A percentile compares a stretch with the other conserved stretches of the same genome.
phyloP scores from a whole-genome alignment of 1,140 invertebrate genomes.

The Sycobia sp. region DNA sequence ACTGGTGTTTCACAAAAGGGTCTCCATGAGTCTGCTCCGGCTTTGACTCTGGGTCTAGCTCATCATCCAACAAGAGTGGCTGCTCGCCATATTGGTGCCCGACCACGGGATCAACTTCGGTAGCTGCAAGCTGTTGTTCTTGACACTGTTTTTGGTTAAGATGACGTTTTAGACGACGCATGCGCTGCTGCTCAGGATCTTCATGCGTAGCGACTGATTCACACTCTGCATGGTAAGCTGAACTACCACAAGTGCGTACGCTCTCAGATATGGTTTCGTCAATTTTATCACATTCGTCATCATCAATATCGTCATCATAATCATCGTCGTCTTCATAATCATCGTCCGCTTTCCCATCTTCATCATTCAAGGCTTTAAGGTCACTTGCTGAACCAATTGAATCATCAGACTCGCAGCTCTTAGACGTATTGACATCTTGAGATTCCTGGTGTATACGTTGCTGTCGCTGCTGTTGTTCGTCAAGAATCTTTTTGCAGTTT shows the following conservation, averaged over 20 bases:
- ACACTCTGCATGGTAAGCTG: slow-evolving; percentile 74
- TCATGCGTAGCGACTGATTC: slow-evolving; percentile 72
- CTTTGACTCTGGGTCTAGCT: slow-evolving; percentile 70
- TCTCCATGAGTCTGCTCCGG: slow-evolving; percentile 56
- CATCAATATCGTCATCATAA: slow-evolving; percentile 58
- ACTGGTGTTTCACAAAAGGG: slow-evolving; percentile 54
- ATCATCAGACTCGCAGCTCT: slow-evolving; percentile 66
- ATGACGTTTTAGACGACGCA: slow-evolving; percentile 40
- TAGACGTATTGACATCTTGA: neutral
- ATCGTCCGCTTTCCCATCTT: slow-evolving; percentile 56
- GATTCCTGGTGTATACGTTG: neutral
- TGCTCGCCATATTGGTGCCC: slow-evolving; percentile 81
- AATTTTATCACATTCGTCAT: slow-evolving; percentile 55
- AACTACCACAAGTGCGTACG: slow-evolving; percentile 71
- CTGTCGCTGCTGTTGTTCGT: slow-evolving; percentile 8
- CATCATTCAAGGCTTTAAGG: slow-evolving; percentile 68
- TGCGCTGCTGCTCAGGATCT: slow-evolving; percentile 65
- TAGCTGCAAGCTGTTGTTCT: slow-evolving; percentile 42
- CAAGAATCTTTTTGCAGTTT: too few relatives aligned
- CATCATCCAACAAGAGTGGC: slow-evolving; percentile 79
- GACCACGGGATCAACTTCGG: slow-evolving; percentile 61
- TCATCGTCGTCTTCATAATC: slow-evolving; percentile 44
- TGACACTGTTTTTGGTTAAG: slow-evolving; percentile 38
- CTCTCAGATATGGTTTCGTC: slow-evolving; percentile 72
- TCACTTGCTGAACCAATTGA: slow-evolving; percentile 79